Evolutionary conservation across 2,888 invertebrate genomes (phyloP).

Genomic region (Polyommatus icarus): DNA sequence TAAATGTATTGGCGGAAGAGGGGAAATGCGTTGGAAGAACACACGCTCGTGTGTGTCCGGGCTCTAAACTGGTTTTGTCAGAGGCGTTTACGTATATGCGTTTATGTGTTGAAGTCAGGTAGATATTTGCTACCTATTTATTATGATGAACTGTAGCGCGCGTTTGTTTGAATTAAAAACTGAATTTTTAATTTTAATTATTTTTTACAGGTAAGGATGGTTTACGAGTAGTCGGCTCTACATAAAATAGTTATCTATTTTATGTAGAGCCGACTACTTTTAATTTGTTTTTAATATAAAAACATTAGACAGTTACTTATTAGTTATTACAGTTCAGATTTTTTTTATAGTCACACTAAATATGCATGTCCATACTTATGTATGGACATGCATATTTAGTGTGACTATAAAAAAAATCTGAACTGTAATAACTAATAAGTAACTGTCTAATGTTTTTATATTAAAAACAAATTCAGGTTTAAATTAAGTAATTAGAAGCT

Average conservation of each 20-base stretch:
- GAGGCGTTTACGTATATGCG: conserved; percentile 77
- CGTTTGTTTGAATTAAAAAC: conserved; percentile 51
- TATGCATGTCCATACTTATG: conserved; percentile 36
- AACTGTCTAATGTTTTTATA: too few species aligned
- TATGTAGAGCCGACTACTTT: too few species aligned
- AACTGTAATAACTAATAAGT: neutral
- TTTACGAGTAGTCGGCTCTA: conserved; percentile 13
- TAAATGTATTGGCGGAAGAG: conserved; percentile 74
- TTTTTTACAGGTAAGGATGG: conserved; percentile 66
- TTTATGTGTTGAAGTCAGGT: conserved; percentile 73
- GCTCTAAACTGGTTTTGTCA: conserved; percentile 72
- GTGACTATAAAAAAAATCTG: too few species aligned
- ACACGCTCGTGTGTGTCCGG: conserved; percentile 76
- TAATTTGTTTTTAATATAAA: too few species aligned
- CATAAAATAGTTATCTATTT: conserved; percentile 33
- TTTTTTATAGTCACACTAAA: too few species aligned
- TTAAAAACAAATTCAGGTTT: too few species aligned
- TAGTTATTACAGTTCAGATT: neutral
- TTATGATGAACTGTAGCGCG: conserved; percentile 60
- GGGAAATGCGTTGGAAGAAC: conserved; percentile 67
- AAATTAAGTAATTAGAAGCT: too few species aligned
- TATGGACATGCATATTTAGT: too few species aligned
- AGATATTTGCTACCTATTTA: conserved; percentile 63
- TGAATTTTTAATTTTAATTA: conserved; percentile 52
- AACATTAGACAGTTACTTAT: too few species aligned